Evolutionary conservation across 1,140 invertebrate genomes (phyloP).

Genomic region (Mylabris phalerata): DNA sequence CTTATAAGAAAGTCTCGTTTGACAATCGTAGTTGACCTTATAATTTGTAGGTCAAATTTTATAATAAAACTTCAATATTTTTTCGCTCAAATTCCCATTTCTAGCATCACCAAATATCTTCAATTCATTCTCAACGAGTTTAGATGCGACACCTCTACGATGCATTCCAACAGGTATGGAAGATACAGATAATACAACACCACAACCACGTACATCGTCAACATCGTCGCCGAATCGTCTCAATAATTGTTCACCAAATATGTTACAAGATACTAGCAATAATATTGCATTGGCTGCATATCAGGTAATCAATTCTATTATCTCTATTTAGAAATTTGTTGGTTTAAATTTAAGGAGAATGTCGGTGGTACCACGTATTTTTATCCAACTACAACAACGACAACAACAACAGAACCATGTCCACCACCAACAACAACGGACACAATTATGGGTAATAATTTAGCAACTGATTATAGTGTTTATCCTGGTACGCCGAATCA

Average conservation of each 20-base stretch:
- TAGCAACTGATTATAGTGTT: conserved; percentile 45
- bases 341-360: conserved; percentile 53
- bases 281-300: conserved; percentile 48
- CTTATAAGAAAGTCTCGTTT: too few species aligned
- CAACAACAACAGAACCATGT: conserved; percentile 11
- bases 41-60: too few species aligned
- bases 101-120: conserved; percentile 34
- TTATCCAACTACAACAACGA: conserved; percentile 53
- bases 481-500: conserved; percentile 64
- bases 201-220: conserved; percentile 7
- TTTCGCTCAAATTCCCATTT: too few species aligned
- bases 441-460: conserved; percentile 20
- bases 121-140: conserved; percentile 27
- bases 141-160: conserved; percentile 18
- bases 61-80: too few species aligned
- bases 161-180: conserved; percentile 23
- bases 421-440: conserved; percentile 2
- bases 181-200: conserved; percentile 34
- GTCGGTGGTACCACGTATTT: conserved; percentile 93
- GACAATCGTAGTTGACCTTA: too few species aligned
- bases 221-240: conserved; percentile 6
- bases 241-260: conserved; percentile 33
- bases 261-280: conserved; percentile 37
- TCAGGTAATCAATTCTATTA: conserved; percentile 35
- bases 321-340: too few species aligned